Evolutionary conservation across 2,113 vertebrate species (phyloP), one percentile per base, ranked within the genome.

Genomic region (Clarias macrocephalus): DNA sequence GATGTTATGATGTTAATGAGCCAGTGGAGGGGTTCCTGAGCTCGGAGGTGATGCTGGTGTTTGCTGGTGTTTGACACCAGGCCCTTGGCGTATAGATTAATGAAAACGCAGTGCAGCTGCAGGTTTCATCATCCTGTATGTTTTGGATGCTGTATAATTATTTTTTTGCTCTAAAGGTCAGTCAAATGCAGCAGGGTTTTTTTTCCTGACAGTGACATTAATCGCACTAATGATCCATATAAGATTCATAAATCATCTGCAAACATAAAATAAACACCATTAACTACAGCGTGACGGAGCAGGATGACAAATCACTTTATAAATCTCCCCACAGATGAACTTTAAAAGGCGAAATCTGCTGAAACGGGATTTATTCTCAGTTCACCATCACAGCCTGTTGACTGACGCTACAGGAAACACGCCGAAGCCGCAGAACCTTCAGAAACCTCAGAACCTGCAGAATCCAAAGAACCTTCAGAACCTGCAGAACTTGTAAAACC

Each of bases 241-340:
- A 25, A 62, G 80, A 81, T 62, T 81, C 80, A 81, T 81, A 81
- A 81, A 81, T 81, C 80, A 81, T 60, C 33, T 81, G 57, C 80
- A 81, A 62, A 81, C 57, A 60, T 81, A 62, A 81, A 81, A 81
- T 62, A 81, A 81, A 81, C 57, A 81, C 80, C 80, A 81, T 60
- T 60, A 81, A 62, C 16, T 21, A 62, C 0, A 0, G 59, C 2
- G 10, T 81, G 57, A 62, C 25, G 13, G 19, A 13, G 10, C 19
- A 15, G 30, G 57, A 81, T 23, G 57, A 81, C 57, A 37, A 62
- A 81, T 81, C 80, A 42, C 30, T 62, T 81, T 13, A 62, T 7
- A 62, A 13, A 81, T 37, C 21, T 81, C 19, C 25, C 28, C 10
- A 10, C 6, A 62, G 33, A 62, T 81, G 28, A 81, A 60, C 79